Conservation (phyloP, 2,797 vertebrate species). For the Pangasius sanitwongsei region DNA sequence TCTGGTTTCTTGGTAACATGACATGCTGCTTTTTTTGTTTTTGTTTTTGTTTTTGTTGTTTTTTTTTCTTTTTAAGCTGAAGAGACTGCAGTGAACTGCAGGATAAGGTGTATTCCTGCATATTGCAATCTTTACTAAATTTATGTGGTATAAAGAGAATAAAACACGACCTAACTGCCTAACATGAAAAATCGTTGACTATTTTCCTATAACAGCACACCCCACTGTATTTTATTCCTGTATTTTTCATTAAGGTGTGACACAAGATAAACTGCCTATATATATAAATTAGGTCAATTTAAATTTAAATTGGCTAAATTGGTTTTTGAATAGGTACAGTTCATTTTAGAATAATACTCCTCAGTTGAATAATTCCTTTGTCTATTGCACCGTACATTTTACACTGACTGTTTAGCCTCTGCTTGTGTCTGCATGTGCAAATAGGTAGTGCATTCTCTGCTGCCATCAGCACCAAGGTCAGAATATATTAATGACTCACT, state of each 20-base stretch:
- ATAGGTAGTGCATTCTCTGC: constrained; percentile 43
- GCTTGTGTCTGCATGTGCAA: constrained; percentile 32
- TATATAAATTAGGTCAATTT: not conserved
- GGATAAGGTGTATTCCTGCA: not conserved
- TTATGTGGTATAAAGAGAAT: not conserved
- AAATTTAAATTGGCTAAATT: no score
- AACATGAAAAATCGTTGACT: not conserved
- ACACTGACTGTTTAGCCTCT: not conserved
- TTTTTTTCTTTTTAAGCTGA: not conserved
- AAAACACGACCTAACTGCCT: not conserved
- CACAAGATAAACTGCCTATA: not conserved
- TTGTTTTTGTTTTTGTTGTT: not conserved
- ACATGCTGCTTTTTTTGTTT: not conserved
- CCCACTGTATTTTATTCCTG: not conserved
- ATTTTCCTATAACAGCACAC: not conserved
- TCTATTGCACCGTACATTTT: not conserved
- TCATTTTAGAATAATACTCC: not conserved
- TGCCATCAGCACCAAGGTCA: constrained; percentile 58
- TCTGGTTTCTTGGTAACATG: not conserved
- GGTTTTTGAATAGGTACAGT: not conserved
- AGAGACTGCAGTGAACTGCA: not conserved
- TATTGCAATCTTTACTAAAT: not conserved
- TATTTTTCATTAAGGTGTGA: not conserved
- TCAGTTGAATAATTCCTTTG: not conserved
- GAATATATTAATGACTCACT: constrained; percentile 57